Conservation (phyloP, 1,140 invertebrate genomes). For the Oreohelix idahoensis region DNA sequence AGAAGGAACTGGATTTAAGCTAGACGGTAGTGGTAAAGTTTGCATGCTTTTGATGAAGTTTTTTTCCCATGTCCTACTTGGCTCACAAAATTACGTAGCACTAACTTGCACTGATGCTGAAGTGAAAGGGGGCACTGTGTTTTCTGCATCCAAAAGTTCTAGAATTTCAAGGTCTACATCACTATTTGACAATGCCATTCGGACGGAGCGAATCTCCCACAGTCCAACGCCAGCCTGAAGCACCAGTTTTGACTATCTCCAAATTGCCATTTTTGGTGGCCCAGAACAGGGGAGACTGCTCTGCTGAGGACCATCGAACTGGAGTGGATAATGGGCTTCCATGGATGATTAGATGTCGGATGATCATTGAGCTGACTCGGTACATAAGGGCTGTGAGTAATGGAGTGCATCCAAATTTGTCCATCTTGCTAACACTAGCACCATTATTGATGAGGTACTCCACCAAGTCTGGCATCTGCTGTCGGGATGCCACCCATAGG, state of each 20-base stretch:
- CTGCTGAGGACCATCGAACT: constrained; percentile 48
- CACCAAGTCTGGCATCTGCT: constrained; percentile 66
- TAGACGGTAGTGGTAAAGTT: constrained; percentile 52
- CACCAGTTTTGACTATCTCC: constrained; percentile 63
- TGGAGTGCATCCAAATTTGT: constrained; percentile 62
- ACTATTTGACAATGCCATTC: constrained; percentile 57
- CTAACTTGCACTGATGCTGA: constrained; percentile 62
- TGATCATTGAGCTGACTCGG: constrained; percentile 62
- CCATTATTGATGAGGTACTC: constrained; percentile 66
- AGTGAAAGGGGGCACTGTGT: constrained; percentile 57
- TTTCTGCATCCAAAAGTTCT: constrained; percentile 58
- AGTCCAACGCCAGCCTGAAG: constrained; percentile 60
- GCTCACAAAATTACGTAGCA: constrained; percentile 51
- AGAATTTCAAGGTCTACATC: constrained; percentile 55
- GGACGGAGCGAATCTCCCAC: constrained; percentile 59
- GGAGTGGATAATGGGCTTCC: constrained; percentile 61
- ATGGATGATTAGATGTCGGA: constrained; percentile 62
- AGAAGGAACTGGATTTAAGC: constrained; percentile 56
- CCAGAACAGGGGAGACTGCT: constrained; percentile 66
- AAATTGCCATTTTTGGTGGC: constrained; percentile 64
- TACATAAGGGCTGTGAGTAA: constrained; percentile 64
- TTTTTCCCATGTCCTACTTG: constrained; percentile 48
- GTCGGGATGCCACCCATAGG: constrained; percentile 65
- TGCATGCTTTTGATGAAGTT: constrained; percentile 55
- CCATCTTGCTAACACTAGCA: constrained; percentile 67